These are phyloP conservation scores for Lepidurus apus DNA, from an alignment of 1,140 invertebrate genomes.

Conservation along the genomic window DNA sequence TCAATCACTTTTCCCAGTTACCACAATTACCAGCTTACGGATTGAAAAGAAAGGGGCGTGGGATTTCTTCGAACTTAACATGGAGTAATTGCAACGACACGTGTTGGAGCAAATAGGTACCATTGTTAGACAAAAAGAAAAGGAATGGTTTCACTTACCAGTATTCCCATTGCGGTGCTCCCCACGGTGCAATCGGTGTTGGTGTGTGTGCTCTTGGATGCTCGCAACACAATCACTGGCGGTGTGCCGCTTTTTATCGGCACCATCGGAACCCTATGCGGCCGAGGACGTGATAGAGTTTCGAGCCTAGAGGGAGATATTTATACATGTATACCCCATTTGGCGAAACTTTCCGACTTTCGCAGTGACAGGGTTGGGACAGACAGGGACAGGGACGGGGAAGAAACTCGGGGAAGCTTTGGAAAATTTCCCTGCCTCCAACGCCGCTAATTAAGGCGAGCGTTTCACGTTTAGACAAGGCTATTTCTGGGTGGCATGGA, in stretches of 20 bases:
- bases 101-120: constrained; percentile 8
- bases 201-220: background rate
- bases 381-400: too few species aligned
- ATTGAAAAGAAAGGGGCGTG: constrained; percentile 1
- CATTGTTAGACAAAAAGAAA: constrained; percentile 9
- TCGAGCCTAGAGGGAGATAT: too few species aligned
- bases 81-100: constrained; percentile 3
- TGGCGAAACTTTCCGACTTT: too few species aligned
- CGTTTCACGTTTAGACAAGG: background rate
- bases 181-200: background rate
- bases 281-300: too few species aligned
- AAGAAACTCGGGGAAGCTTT: too few species aligned
- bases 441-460: constrained; percentile 5
- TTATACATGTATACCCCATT: too few species aligned
- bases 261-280: background rate
- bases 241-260: background rate
- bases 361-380: too few species aligned
- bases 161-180: background rate
- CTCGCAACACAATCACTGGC: background rate
- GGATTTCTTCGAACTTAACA: background rate
- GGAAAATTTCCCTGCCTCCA: background rate
- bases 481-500: background rate
- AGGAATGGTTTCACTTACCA: background rate
- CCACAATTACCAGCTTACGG: background rate
- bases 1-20: background rate